phyloP scores from a whole-genome alignment of 1,140 invertebrate genomes.

The Centruroides vittatus region DNA sequence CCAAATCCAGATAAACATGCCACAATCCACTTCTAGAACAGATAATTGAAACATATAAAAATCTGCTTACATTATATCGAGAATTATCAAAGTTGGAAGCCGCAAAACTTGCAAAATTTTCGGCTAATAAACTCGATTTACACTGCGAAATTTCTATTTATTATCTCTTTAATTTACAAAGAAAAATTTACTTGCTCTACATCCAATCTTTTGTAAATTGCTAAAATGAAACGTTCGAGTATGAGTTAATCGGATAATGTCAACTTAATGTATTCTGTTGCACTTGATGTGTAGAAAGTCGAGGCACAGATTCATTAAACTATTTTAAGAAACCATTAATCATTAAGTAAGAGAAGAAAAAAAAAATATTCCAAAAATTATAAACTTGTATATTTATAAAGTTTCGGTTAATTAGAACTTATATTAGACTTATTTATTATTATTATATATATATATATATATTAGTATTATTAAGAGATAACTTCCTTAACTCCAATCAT shows the following conservation, averaged over 20 bases:
- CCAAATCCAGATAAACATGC: background rate
- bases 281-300: background rate
- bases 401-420: background rate
- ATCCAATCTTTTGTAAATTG: too few species aligned
- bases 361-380: too few species aligned
- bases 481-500: constrained; percentile 8
- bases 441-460: constrained; percentile 14
- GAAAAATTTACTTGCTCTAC: too few species aligned
- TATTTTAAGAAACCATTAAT: background rate
- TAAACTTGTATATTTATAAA: constrained; percentile 1
- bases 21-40: background rate
- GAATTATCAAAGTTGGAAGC: background rate
- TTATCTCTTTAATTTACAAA: too few species aligned
- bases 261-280: background rate
- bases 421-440: constrained; percentile 4
- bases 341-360: background rate
- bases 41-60: background rate
- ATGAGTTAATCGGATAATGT: background rate
- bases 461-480: constrained; percentile 1
- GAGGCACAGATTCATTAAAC: background rate
- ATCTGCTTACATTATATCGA: background rate
- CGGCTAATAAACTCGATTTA: too few species aligned
- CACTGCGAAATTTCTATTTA: too few species aligned
- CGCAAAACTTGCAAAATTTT: too few species aligned
- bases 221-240: too few species aligned